Evolutionary conservation across 2,888 invertebrate genomes (phyloP).

Genomic region (Alviniconcha strummeri): DNA sequence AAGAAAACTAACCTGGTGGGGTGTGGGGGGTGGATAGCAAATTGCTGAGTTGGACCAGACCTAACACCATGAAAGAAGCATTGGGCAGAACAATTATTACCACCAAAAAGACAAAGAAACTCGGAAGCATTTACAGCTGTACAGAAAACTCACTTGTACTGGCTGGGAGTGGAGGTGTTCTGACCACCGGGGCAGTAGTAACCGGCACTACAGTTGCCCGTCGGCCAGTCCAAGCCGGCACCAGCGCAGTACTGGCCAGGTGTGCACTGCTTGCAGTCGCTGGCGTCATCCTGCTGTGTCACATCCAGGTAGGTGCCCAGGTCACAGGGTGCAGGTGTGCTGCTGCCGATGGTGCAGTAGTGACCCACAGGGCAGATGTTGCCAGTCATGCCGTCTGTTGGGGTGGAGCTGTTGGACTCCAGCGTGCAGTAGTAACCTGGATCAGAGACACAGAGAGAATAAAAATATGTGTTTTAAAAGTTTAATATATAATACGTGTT

Average conservation of each 20-base stretch:
- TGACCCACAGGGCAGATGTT: constrained; percentile 66
- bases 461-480: background rate
- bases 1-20: too few species aligned
- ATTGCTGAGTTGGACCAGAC: too few species aligned
- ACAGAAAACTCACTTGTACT: constrained; percentile 35
- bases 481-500: background rate
- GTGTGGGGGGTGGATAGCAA: too few species aligned
- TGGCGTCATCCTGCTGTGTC: constrained; percentile 53
- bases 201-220: constrained; percentile 64
- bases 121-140: too few species aligned
- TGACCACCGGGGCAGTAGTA: constrained; percentile 70
- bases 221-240: constrained; percentile 54
- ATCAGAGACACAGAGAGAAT: background rate
- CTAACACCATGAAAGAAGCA: too few species aligned
- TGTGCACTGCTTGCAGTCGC: constrained; percentile 64
- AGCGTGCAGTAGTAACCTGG: constrained; percentile 65
- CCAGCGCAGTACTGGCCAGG: constrained; percentile 66
- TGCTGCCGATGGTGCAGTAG: constrained; percentile 64
- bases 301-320: constrained; percentile 64
- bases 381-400: constrained; percentile 63
- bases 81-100: too few species aligned
- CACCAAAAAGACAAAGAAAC: too few species aligned
- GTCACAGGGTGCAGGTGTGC: constrained; percentile 53
- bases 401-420: constrained; percentile 52
- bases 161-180: constrained; percentile 62